Evolutionary conservation across 2,797 vertebrate species (phyloP).

Genomic region (Eulemur coronatus): DNA sequence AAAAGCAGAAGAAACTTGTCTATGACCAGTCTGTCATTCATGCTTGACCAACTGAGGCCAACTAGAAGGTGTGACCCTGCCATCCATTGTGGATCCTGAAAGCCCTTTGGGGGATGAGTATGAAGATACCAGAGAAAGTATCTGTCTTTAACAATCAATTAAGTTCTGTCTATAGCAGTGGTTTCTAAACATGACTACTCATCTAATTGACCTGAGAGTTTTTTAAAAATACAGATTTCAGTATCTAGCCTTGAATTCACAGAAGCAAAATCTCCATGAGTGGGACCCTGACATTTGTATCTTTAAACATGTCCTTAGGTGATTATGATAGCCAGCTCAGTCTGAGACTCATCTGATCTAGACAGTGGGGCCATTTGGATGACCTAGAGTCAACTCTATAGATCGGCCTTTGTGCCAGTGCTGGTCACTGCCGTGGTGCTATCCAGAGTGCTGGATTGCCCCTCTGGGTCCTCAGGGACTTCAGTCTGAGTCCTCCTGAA

Average conservation of each 20-base stretch:
- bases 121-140: background rate
- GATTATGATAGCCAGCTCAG: background rate
- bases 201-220: background rate
- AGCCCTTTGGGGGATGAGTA: background rate
- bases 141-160: background rate
- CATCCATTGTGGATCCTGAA: background rate
- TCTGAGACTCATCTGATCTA: background rate
- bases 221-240: constrained; percentile 17
- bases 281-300: background rate
- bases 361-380: background rate
- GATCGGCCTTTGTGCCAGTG: background rate
- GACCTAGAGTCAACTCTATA: background rate
- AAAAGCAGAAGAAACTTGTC: background rate
- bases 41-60: background rate
- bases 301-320: background rate
- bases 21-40: background rate
- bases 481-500: background rate
- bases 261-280: background rate
- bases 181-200: constrained; percentile 18
- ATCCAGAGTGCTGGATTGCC: background rate
- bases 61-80: background rate
- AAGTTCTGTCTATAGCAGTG: background rate
- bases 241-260: background rate
- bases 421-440: background rate
- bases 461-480: background rate